phyloP scores from a whole-genome alignment of 2,797 vertebrate genomes.

The Glyptemys insculpta region DNA sequence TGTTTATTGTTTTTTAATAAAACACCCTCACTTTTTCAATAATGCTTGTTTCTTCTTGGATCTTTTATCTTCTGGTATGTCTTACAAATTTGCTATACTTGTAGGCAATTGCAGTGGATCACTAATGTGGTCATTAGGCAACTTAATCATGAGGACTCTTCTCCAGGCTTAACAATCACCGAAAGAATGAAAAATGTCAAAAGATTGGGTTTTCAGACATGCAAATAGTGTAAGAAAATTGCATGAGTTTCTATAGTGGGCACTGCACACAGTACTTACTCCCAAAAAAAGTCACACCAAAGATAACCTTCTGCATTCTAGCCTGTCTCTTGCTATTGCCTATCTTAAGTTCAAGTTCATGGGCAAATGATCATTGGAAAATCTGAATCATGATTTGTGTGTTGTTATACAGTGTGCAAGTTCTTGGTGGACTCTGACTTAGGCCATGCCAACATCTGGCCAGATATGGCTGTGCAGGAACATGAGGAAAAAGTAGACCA shows the following conservation, averaged over 20 bases:
- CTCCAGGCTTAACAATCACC: constrained; percentile 33
- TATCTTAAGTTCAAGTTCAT: neutral
- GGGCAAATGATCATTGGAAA: neutral
- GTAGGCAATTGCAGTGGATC: constrained; percentile 72
- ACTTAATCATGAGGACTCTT: constrained; percentile 49
- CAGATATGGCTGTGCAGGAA: neutral
- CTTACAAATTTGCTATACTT: constrained; percentile 55
- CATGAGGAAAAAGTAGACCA: neutral
- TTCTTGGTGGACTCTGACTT: neutral
- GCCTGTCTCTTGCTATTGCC: neutral
- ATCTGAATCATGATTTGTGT: neutral
- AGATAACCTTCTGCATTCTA: neutral
- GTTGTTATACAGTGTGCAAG: neutral
- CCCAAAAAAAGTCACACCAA: neutral
- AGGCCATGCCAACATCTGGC: neutral
- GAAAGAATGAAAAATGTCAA: neutral
- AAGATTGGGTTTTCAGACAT: neutral
- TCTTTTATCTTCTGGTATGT: constrained; percentile 49
- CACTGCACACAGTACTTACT: neutral
- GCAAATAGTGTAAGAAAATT: neutral
- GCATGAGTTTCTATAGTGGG: neutral
- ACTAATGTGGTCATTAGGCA: constrained; percentile 61
- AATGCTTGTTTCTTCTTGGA: neutral
- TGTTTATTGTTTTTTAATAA: neutral
- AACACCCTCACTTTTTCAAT: constrained; percentile 26